Percentiles rank a stretch among this genome's conserved stretches.
Conservation (phyloP, 2,113 vertebrate genomes). For the Columbina picui region DNA sequence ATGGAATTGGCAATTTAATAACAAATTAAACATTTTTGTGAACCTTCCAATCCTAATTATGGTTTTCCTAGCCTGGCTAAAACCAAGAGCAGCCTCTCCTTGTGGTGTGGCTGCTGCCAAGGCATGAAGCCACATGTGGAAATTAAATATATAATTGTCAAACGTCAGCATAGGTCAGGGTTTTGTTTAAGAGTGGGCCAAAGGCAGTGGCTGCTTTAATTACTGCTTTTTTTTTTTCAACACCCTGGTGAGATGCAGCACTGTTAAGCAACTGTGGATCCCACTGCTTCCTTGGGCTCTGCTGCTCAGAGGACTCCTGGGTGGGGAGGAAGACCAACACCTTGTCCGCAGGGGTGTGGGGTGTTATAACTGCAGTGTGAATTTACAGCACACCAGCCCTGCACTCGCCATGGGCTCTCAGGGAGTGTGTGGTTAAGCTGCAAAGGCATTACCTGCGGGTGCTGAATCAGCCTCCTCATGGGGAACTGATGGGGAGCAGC, state of each 20-base stretch:
- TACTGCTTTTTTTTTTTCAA: not conserved
- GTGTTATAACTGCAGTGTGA: not conserved
- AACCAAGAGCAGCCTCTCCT: not conserved
- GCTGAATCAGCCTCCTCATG: not conserved
- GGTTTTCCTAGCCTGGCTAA: slow-evolving; percentile 23
- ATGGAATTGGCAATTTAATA: slow-evolving; percentile 13
- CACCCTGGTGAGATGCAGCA: not conserved
- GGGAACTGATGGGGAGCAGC: not conserved
- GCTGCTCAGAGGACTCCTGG: not conserved
- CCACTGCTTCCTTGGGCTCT: not conserved
- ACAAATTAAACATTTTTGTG: slow-evolving; percentile 58
- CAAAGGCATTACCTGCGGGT: not conserved
- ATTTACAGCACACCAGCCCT: fast-evolving
- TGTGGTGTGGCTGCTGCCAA: slow-evolving; percentile 34
- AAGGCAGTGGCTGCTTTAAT: not conserved
- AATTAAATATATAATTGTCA: slow-evolving; percentile 42
- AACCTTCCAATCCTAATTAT: slow-evolving; percentile 41
- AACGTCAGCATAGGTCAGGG: not conserved
- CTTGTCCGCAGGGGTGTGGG: not conserved
- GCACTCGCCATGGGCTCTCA: fast-evolving
- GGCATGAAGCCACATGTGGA: slow-evolving; percentile 12
- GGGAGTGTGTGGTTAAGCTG: not conserved
- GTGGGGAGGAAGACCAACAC: not conserved
- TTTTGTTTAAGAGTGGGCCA: not conserved
- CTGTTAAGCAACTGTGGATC: not conserved